Conservation (phyloP, 2,797 vertebrate species). For the Megalops cyprinoides region DNA sequence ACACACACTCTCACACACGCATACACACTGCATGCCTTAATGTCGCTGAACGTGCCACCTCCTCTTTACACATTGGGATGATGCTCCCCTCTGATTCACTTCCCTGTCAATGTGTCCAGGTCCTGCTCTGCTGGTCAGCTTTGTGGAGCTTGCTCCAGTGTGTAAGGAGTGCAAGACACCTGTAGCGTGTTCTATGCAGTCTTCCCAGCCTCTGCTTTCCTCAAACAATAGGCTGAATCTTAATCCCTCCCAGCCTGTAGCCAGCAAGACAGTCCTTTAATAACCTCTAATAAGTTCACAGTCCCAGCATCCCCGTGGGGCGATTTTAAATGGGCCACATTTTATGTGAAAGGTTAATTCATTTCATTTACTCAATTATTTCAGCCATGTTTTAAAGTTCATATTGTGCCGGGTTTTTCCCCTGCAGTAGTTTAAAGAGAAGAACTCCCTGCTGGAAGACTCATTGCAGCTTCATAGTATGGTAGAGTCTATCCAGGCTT, state of each 20-base stretch:
- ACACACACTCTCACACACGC: background rate
- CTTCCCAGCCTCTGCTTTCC: background rate
- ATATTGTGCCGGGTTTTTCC: background rate
- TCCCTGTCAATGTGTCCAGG: too few species aligned
- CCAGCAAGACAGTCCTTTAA: slow-evolving; percentile 6
- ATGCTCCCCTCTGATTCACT: too few species aligned
- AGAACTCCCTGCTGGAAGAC: background rate
- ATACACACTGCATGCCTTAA: too few species aligned
- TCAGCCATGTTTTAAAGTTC: background rate
- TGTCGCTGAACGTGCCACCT: too few species aligned
- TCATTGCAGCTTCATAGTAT: background rate
- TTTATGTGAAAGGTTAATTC: slow-evolving; percentile 12
- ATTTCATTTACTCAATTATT: background rate
- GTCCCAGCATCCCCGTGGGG: background rate
- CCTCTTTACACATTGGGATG: too few species aligned
- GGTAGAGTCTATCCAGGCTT: background rate
- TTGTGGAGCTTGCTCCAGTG: too few species aligned
- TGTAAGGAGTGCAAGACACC: too few species aligned
- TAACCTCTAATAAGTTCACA: slow-evolving; percentile 6
- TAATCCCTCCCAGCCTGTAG: slow-evolving; percentile 7
- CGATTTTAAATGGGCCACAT: background rate
- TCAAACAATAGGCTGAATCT: background rate
- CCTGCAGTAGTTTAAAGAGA: background rate
- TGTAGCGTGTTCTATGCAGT: too few species aligned
- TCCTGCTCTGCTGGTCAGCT: too few species aligned